Conservation (phyloP, 2,113 vertebrate species). For the Merops nubicus region DNA sequence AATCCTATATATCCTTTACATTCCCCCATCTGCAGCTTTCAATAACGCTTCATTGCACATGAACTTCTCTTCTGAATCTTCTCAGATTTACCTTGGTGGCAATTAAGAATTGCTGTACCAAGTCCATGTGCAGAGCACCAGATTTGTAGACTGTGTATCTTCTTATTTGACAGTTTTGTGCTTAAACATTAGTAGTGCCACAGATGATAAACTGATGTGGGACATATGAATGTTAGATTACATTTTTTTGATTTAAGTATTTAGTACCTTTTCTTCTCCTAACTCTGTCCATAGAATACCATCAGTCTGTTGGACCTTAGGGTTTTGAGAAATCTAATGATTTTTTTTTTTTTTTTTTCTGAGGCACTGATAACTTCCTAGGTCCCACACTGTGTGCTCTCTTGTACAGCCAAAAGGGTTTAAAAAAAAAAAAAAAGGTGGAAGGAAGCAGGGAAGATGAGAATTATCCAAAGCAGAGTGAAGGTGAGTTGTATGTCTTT, state of each 20-base stretch:
- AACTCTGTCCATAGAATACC: background rate
- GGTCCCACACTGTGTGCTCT: background rate
- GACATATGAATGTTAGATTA: background rate
- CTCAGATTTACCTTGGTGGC: background rate
- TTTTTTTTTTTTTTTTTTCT: background rate
- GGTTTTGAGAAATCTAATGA: background rate
- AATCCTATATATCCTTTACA: slow-evolving; percentile 37
- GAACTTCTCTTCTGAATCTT: background rate
- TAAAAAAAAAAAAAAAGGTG: background rate
- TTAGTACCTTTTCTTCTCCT: background rate
- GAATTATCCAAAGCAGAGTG: background rate
- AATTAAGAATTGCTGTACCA: background rate
- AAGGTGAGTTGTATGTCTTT: background rate
- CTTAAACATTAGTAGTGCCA: background rate
- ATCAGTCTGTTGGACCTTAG: background rate
- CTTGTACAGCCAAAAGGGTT: background rate
- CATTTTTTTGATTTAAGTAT: background rate
- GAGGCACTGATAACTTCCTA: background rate
- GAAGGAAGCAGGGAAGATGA: background rate
- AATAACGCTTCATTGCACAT: background rate
- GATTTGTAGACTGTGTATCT: background rate
- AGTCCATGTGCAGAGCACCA: background rate
- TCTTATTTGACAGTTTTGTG: background rate
- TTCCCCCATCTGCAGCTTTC: background rate
- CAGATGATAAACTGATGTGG: background rate